Evolutionary conservation across 2,888 invertebrate genomes (phyloP), one percentile per base, ranked within the genome.

Genomic region (Frankliniella intonsa): DNA sequence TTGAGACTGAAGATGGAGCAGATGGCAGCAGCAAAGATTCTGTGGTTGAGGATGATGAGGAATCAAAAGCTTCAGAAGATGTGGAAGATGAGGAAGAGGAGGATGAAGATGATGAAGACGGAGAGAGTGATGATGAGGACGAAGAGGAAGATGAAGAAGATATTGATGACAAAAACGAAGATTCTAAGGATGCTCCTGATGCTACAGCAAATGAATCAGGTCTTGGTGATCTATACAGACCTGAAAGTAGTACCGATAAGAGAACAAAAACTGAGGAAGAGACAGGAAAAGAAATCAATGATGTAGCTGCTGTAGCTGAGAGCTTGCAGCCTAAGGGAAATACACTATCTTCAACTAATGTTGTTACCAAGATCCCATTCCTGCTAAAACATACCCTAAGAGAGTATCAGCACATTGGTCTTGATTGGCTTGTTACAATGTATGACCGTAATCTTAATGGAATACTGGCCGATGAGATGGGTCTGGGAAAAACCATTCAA

Each of bases 281-380:
- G 84, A 91, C 92, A 87, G 92, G 92, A 87, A 92, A 89, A 85
- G 91, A 96, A 89, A 94, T 97, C 87, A 95, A 95, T 88, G 95
- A 97, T 89, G 97, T 97, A 81, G 97, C 98, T 81, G 95, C 95
- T 82, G 91, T 97, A 85, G 99, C 99, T 80, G 95, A 97, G 88
- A 95, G 97, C 88, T 94, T 99, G 87, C 98, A 99, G 89, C 99
- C 99, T 3, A 99, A 97, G 88, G 99, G 99, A 87, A 97, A 97
- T 87, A 99, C 99, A 38, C 90, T 99, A 85, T 95, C 97, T 85
- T 97, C 97, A 83, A 97, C 98, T 82, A 94, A 94, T 89, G 94
- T 97, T 86, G 97, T 94, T 84, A 98, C 98, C 80, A 94, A 94
- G 86, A 94, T 98, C 87, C 99, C 99, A 85, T 95, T 95, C 87